These are phyloP conservation scores for Sebastiscus albofasciatus DNA, from an alignment of 2,797 vertebrate species.

Conservation along the genomic window DNA sequence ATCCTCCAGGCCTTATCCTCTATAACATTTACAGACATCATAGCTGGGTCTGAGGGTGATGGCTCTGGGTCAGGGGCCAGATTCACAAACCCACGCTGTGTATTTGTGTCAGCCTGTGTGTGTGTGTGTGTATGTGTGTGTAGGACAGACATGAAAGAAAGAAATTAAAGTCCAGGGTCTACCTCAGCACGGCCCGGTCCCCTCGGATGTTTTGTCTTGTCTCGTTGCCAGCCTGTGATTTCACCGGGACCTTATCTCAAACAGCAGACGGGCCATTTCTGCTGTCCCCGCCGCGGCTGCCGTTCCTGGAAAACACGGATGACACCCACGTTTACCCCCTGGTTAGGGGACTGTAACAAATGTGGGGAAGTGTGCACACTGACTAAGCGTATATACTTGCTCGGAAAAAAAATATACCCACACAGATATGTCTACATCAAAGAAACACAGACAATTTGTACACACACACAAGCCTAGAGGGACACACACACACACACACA, in stretches of 20 bases:
- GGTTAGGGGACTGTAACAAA: slow-evolving; percentile 9
- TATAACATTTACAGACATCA: slow-evolving; percentile 24
- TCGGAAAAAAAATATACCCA: neutral
- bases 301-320: slow-evolving; percentile 38
- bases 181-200: slow-evolving; percentile 32
- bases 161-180: slow-evolving; percentile 40
- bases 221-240: slow-evolving; percentile 47
- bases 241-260: slow-evolving; percentile 68
- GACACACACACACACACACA: neutral
- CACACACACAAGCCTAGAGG: neutral
- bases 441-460: neutral
- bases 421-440: slow-evolving; percentile 20
- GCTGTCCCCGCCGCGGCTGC: slow-evolving; percentile 16
- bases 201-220: slow-evolving; percentile 45
- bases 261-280: slow-evolving; percentile 50
- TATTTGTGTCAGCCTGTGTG: slow-evolving; percentile 20
- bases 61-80: slow-evolving; percentile 41
- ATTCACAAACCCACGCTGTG: slow-evolving; percentile 14
- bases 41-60: slow-evolving; percentile 27
- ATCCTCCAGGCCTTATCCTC: slow-evolving; percentile 10
- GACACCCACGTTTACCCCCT: slow-evolving; percentile 28
- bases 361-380: neutral
- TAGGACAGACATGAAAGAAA: slow-evolving; percentile 45
- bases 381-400: neutral
- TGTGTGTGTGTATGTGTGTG: slow-evolving; percentile 4